A percentile compares a stretch with the other conserved stretches of the same genome.
phyloP scores from a whole-genome alignment of 2,888 invertebrate genomes.

The Ophioninae sp. region DNA sequence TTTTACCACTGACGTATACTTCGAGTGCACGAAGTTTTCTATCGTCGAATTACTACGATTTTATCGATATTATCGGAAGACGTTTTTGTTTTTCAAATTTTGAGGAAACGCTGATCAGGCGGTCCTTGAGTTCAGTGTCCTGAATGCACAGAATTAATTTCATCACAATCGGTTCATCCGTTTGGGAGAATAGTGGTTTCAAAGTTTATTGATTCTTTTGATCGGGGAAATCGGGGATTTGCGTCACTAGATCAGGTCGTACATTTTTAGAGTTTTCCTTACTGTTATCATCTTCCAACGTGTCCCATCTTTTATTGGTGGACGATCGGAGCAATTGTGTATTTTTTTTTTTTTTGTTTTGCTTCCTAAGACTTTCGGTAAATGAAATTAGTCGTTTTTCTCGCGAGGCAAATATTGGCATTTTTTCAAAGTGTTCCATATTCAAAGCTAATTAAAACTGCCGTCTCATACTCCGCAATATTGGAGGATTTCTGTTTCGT shows the following conservation, averaged over 20 bases:
- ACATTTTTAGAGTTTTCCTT: too few species aligned
- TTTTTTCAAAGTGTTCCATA: not conserved
- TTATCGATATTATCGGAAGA: not conserved
- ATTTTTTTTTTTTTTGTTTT: not conserved
- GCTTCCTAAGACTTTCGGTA: not conserved
- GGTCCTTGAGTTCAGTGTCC: too few species aligned
- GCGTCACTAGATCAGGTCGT: too few species aligned
- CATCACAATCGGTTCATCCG: too few species aligned
- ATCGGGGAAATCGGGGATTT: too few species aligned
- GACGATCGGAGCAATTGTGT: not conserved
- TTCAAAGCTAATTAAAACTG: not conserved
- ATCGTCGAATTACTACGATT: not conserved
- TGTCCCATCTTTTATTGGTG: not conserved
- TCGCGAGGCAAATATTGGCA: not conserved
- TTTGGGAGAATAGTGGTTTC: too few species aligned
- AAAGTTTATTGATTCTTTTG: too few species aligned
- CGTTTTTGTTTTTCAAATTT: too few species aligned
- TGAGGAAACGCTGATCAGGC: too few species aligned
- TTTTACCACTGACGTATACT: constrained; percentile 8
- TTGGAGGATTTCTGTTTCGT: constrained; percentile 8
- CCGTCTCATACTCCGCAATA: not conserved
- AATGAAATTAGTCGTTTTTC: not conserved
- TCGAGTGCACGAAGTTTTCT: not conserved
- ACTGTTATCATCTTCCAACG: too few species aligned
- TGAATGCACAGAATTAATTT: too few species aligned